Base-by-base conservation (phyloP, 2,797 vertebrate genomes). In the Phalloptychus januarius region DNA sequence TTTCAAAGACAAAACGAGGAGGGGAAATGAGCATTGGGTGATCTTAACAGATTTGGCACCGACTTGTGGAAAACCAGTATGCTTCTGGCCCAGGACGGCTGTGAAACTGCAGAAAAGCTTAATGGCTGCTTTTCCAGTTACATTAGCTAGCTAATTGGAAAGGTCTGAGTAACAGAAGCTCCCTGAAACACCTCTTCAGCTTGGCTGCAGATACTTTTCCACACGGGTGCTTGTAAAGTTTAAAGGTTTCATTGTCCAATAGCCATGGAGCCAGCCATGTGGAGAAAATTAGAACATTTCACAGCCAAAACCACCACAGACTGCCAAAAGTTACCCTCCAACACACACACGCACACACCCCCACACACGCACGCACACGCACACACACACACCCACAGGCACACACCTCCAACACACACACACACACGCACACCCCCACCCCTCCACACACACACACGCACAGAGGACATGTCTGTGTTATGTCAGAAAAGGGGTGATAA, bases 401-500 rank as follows among this genome's bases (percentile, higher is more conserved):
- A 79, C 56, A 23, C 72, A 75, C n/a, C n/a, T n/a, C n/a, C n/a
- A n/a, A n/a, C n/a, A n/a, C n/a, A n/a, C n/a, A n/a, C n/a, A n/a
- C n/a, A n/a, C n/a, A n/a, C n/a, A n/a, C n/a, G n/a, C n/a, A n/a
- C n/a, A n/a, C n/a, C 11, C 42, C 7, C n/a, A n/a, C n/a, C n/a
- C n/a, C n/a, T n/a, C n/a, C 61, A 56, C 58, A 5, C n/a, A 67
- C 48, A 69, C 72, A 74, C 54, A 79, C 46, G 76, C 54, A 16
- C 71, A 76, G 46, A 42, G 36, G 11, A 67, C 56, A 74, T 56
- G 76, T 76, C 84, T 90, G 83, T 69, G 48, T 44, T 74, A 52
- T 80, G 83, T 92, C 86, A 87, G 77, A 50, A 67, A 7, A 31
- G 77, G 78, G 79, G 86, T 76, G 82, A 90, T 88, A 87, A 89